Evolutionary conservation across 2,797 vertebrate genomes (phyloP).

Genomic region (Cephalopachus bancanus): DNA sequence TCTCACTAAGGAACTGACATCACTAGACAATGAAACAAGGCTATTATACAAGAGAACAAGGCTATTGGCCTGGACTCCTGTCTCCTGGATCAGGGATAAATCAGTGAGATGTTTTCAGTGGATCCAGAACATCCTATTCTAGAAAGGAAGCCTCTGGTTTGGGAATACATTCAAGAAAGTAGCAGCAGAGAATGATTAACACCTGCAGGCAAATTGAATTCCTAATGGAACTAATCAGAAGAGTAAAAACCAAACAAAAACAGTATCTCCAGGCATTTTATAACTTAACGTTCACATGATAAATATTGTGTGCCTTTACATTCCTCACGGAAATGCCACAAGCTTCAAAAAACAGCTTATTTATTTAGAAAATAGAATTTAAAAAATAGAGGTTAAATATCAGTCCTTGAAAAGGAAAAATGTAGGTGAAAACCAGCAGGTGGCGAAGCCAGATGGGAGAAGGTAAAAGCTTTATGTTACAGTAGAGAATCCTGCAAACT

Average conservation of each 20-base stretch:
- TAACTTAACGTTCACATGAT: background rate
- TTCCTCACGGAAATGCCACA: background rate
- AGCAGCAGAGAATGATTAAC: fast-evolving
- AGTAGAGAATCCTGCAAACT: background rate
- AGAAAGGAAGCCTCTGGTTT: background rate
- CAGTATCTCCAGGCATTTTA: background rate
- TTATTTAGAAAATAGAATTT: background rate
- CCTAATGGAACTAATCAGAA: background rate
- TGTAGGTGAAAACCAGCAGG: background rate
- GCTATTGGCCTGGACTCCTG: background rate
- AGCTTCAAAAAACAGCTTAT: conserved; percentile 20
- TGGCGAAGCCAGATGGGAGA: background rate
- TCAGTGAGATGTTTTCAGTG: background rate
- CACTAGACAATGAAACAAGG: background rate
- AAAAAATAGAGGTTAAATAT: conserved; percentile 21
- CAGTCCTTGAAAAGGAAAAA: conserved; percentile 32
- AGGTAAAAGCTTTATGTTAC: background rate
- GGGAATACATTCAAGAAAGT: background rate
- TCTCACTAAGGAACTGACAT: no score
- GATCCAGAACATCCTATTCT: background rate
- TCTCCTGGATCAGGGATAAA: background rate
- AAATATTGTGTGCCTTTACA: background rate
- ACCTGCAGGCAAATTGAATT: background rate
- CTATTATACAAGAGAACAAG: background rate
- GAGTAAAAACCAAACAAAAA: background rate